These are phyloP conservation scores for Zosterops hypoxanthus DNA, from an alignment of 2,113 vertebrate genomes.

Conservation along the genomic window DNA sequence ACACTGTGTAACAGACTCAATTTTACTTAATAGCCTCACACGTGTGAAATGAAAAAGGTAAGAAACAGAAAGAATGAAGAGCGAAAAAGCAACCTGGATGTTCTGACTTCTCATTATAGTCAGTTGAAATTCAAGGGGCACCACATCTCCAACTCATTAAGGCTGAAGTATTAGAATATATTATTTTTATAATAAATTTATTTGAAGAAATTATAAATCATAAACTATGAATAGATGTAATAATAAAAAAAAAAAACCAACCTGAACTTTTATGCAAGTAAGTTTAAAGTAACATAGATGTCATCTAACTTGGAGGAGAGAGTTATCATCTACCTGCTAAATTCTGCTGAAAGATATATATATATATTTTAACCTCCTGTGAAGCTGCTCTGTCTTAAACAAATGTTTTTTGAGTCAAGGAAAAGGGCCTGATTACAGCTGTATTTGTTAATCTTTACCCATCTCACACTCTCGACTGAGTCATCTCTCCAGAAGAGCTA, in stretches of 20 bases:
- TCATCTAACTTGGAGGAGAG: background rate
- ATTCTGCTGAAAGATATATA: background rate
- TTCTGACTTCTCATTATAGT: background rate
- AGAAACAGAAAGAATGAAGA: background rate
- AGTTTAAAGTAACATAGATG: background rate
- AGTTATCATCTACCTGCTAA: background rate
- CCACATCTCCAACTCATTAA: background rate
- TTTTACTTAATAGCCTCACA: background rate
- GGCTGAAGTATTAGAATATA: background rate
- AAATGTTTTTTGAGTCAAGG: background rate
- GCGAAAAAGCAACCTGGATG: background rate
- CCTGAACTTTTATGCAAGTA: background rate
- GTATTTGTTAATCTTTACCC: conserved; percentile 32
- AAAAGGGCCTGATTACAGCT: conserved; percentile 15
- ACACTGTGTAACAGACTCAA: background rate
- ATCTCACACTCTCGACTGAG: fast-evolving
- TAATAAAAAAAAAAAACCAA: background rate
- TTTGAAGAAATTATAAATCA: background rate
- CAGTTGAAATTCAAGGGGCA: background rate
- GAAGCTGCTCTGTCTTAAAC: background rate
- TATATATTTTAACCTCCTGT: background rate
- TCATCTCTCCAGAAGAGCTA: background rate
- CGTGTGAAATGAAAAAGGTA: background rate
- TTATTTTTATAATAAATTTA: background rate
- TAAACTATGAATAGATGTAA: background rate